phyloP scores from a whole-genome alignment of 2,797 vertebrate species.

The Oophaga sylvatica region DNA sequence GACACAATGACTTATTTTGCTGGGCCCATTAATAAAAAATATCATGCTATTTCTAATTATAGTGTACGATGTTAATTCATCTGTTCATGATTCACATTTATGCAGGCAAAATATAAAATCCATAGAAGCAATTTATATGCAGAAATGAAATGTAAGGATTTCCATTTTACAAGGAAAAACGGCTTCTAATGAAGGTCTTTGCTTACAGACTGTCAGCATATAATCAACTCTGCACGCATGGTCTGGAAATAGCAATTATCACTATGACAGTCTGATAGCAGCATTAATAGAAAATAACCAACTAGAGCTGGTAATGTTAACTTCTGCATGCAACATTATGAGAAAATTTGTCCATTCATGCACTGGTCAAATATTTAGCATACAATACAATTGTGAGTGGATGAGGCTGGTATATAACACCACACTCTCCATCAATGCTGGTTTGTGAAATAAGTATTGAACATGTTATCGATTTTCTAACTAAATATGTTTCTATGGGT shows the following conservation, averaged over 20 bases:
- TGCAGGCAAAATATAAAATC: neutral
- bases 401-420: too few relatives aligned
- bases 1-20: neutral
- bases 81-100: neutral
- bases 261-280: too few relatives aligned
- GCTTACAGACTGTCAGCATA: neutral
- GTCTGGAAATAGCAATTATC: neutral
- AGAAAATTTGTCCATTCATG: too few relatives aligned
- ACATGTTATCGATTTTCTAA: too few relatives aligned
- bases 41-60: neutral
- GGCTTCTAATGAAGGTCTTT: too few relatives aligned
- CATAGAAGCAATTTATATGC: neutral
- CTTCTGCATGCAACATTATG: too few relatives aligned
- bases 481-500: too few relatives aligned
- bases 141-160: neutral
- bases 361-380: too few relatives aligned
- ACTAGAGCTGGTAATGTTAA: neutral
- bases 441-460: too few relatives aligned
- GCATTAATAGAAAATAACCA: neutral
- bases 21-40: neutral
- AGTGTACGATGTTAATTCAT: neutral
- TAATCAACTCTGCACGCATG: neutral
- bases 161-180: neutral
- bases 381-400: too few relatives aligned
- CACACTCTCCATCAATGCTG: too few relatives aligned